Evolutionary conservation across 2,113 vertebrate genomes (phyloP).

Genomic region (Gobiocypris rarus): DNA sequence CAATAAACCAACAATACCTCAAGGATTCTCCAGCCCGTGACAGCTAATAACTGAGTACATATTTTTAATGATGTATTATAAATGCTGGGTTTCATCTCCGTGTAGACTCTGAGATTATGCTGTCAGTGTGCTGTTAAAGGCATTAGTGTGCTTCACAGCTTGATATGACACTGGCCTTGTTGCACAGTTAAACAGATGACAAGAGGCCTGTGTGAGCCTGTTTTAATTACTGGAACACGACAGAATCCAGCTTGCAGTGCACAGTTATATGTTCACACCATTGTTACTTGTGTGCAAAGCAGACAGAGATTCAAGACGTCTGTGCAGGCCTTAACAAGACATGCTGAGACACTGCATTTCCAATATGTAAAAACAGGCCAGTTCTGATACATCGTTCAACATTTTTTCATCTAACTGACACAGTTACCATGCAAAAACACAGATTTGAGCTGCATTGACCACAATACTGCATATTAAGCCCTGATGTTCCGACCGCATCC

Average conservation of each 20-base stretch:
- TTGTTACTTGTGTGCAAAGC: background rate
- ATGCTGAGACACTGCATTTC: background rate
- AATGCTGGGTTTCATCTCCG: constrained; percentile 49
- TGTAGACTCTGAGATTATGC: constrained; percentile 55
- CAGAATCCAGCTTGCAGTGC: constrained; percentile 1
- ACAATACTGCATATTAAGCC: constrained; percentile 49
- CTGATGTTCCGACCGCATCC: constrained; percentile 71
- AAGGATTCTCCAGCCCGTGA: too few relatives aligned
- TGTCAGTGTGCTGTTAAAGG: constrained; percentile 52
- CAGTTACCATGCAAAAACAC: constrained; percentile 59
- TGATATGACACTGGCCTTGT: constrained; percentile 38
- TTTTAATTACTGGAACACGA: constrained; percentile 22
- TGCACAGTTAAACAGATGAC: constrained; percentile 6
- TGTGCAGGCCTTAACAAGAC: constrained; percentile 4
- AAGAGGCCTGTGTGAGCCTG: constrained; percentile 20
- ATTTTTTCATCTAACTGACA: constrained; percentile 54
- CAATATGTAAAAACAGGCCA: background rate
- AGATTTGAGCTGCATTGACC: constrained; percentile 54
- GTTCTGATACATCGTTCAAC: constrained; percentile 56
- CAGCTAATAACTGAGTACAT: constrained; percentile 48
- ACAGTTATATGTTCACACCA: background rate
- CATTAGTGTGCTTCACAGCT: constrained; percentile 52
- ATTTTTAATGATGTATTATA: constrained; percentile 57
- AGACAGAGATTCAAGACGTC: background rate
- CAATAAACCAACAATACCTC: too few relatives aligned